Evolutionary conservation across 2,113 vertebrate species (phyloP), one percentile per base, ranked within the genome.

Genomic region (Mustela lutreola): DNA sequence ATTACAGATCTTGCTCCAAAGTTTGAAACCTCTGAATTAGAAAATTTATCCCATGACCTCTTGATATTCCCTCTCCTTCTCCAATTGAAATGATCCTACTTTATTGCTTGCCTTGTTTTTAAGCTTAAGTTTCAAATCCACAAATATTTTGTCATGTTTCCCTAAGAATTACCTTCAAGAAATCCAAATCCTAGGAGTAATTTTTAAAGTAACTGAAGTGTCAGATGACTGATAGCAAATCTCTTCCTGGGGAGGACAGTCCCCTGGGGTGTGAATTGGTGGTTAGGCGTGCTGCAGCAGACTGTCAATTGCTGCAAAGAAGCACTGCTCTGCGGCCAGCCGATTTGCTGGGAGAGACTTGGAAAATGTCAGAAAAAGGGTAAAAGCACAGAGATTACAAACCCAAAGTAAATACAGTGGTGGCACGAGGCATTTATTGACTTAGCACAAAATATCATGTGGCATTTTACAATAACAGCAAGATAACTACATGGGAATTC

Each of bases 281-380:
- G 82, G 85, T 50, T 78, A 83, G 67, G 78, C 39, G 42, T 48
- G 39, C 31, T 93, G 62, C 56, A 63, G 81, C 90, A n/a, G 75
- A 78, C 96, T 97, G 92, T 91, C 96, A 93, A 33, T 85, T 91
- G 91, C 71, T 75, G 81, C 89, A 81, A 91, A 71, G 92, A 91
- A 95, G 89, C 36, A 8, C 24, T 39, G 62, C 94, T 96, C 75
- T 5, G 0, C 50, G 82, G 89, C 96, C 79, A 91, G 88, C 56
- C 93, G 85, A 95, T 97, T 94, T 98, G 26, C 80, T 94, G 82
- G 58, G 63, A 98, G 79, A 97, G 63, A 83, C 58, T 93, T 42
- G 70, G 91, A 93, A 97, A 98, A 98, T 97, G 96, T 97, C 97
- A 98, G 96, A 92, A 83, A 97, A 97, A 98, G 97, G 95, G 93